phyloP scores from a whole-genome alignment of 1,140 invertebrate species.

The Nylanderia fulva region DNA sequence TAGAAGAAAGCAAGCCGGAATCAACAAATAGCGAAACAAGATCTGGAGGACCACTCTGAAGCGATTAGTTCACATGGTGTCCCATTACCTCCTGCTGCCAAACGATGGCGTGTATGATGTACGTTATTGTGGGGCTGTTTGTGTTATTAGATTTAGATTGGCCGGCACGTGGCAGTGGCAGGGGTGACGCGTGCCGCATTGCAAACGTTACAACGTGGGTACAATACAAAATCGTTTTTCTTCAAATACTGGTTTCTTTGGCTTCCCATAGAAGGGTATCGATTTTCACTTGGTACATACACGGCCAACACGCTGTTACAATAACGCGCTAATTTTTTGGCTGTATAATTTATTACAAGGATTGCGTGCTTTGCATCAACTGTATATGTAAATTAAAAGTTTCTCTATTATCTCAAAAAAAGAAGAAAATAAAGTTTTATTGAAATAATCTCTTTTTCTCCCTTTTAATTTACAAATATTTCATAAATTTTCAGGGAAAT shows the following conservation, averaged over 20 bases:
- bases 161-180: conserved; percentile 74
- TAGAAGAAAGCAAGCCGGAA: conserved; percentile 64
- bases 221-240: conserved; percentile 74
- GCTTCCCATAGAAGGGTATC: conserved; percentile 56
- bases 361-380: neutral
- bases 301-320: conserved; percentile 14
- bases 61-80: conserved; percentile 85
- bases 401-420: neutral
- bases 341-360: conserved; percentile 27
- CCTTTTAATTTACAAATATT: neutral
- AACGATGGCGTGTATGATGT: conserved; percentile 64
- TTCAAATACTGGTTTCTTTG: conserved; percentile 64
- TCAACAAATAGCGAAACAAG: conserved; percentile 81
- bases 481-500: neutral
- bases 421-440: neutral
- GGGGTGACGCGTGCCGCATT: conserved; percentile 76
- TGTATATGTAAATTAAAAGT: neutral
- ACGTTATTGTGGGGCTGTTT: conserved; percentile 82
- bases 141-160: conserved; percentile 85
- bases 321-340: conserved; percentile 34
- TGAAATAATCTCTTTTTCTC: neutral
- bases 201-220: conserved; percentile 76
- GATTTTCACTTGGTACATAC: conserved; percentile 49
- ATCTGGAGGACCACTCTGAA: conserved; percentile 81
- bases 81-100: conserved; percentile 77